These are phyloP conservation scores for Eurystomus glaucurus DNA, from an alignment of 2,797 vertebrate genomes.

Conservation along the genomic window DNA sequence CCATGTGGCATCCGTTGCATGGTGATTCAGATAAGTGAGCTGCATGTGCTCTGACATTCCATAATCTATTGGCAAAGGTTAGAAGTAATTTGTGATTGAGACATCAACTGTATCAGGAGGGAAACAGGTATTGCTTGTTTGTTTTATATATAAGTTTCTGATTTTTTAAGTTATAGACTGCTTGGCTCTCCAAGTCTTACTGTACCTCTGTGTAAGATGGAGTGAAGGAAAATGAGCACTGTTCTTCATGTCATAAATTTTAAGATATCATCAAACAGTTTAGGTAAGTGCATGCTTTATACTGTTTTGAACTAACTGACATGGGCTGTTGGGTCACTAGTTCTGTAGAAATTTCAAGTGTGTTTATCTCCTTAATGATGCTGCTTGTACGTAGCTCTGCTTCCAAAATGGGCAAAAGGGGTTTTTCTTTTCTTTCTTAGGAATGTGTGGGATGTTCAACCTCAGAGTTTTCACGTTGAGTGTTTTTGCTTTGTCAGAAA, in stretches of 20 bases:
- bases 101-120: not conserved
- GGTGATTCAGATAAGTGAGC: not conserved
- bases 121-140: not conserved
- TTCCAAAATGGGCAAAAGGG: not conserved
- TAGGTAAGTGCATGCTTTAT: not conserved
- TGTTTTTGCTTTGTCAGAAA: not conserved
- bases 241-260: not conserved
- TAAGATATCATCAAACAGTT: not conserved
- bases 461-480: not conserved
- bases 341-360: not conserved
- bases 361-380: not conserved
- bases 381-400: not conserved
- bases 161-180: not conserved
- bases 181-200: not conserved
- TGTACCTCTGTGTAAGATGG: not conserved
- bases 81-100: not conserved
- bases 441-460: not conserved
- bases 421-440: not conserved
- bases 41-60: not conserved
- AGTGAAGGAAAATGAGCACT: not conserved
- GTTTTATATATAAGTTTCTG: not conserved
- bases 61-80: not conserved
- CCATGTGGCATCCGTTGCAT: no score
- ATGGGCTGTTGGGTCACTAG: not conserved
- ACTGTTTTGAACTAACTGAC: not conserved